These are phyloP conservation scores for Chymomyza amoena DNA, from an alignment of 2,888 invertebrate species.

Conservation along the genomic window DNA sequence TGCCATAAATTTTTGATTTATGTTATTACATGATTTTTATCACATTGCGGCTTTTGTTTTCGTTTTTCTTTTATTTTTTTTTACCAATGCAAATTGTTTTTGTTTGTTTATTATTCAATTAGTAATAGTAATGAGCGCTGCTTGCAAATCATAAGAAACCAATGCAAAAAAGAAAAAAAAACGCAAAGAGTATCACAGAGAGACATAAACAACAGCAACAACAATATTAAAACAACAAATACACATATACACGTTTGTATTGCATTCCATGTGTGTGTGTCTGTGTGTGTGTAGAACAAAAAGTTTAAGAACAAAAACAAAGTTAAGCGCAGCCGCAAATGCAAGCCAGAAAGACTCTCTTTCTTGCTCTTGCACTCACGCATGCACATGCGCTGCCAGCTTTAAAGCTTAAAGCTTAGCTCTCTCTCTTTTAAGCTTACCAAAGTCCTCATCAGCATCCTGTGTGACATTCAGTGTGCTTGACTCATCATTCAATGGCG, in stretches of 20 bases:
- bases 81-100: background rate
- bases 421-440: constrained; percentile 60
- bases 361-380: background rate
- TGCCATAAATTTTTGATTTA: constrained; percentile 33
- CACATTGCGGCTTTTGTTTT: background rate
- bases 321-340: constrained; percentile 34
- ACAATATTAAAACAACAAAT: constrained; percentile 22
- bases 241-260: constrained; percentile 20
- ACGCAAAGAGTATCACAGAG: background rate
- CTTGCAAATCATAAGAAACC: background rate
- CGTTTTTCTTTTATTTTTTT: background rate
- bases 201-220: constrained; percentile 37
- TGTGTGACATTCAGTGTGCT: constrained; percentile 62
- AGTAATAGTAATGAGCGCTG: background rate
- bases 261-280: constrained; percentile 35
- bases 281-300: constrained; percentile 17
- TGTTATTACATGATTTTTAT: constrained; percentile 23
- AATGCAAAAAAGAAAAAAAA: background rate
- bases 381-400: background rate
- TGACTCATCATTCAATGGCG: constrained; percentile 49
- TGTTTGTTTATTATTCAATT: background rate
- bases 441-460: constrained; percentile 73
- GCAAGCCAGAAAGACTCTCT: constrained; percentile 15
- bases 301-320: constrained; percentile 33
- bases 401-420: background rate